phyloP scores from a whole-genome alignment of 2,797 vertebrate genomes.

The Phyllotis vaccarum region DNA sequence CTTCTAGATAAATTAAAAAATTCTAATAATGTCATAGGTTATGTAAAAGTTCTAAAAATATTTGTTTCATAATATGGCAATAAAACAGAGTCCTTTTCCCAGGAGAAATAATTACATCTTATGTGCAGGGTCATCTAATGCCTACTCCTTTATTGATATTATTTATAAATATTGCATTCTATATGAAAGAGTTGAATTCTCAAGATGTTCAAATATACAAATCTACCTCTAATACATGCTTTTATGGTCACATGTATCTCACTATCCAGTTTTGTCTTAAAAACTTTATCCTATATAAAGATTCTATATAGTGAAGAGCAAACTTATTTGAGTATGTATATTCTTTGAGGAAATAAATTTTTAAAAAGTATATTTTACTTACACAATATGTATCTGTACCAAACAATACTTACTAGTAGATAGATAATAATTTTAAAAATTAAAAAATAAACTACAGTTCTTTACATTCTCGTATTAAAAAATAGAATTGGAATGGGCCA shows the following conservation, averaged over 20 bases:
- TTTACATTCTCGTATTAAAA: slow-evolving; percentile 1
- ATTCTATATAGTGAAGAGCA: background rate
- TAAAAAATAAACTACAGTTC: background rate
- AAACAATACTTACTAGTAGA: background rate
- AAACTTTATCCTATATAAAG: background rate
- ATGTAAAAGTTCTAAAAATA: background rate
- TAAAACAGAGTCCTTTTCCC: background rate
- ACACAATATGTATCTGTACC: background rate
- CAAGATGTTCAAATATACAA: background rate
- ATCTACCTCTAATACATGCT: background rate
- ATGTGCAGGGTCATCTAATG: background rate
- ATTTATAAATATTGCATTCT: background rate
- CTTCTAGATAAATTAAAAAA: background rate
- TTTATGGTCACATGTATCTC: background rate
- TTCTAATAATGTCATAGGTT: background rate
- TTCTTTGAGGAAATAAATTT: background rate
- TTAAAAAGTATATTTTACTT: background rate
- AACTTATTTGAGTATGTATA: background rate
- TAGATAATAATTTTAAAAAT: background rate
- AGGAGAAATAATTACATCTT: background rate
- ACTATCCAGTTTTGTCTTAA: background rate
- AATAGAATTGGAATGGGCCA: background rate
- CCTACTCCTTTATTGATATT: background rate
- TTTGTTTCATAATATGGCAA: background rate
- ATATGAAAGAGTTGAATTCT: background rate